phyloP scores from a whole-genome alignment of 2,888 invertebrate species.

The Fragum sueziense region DNA sequence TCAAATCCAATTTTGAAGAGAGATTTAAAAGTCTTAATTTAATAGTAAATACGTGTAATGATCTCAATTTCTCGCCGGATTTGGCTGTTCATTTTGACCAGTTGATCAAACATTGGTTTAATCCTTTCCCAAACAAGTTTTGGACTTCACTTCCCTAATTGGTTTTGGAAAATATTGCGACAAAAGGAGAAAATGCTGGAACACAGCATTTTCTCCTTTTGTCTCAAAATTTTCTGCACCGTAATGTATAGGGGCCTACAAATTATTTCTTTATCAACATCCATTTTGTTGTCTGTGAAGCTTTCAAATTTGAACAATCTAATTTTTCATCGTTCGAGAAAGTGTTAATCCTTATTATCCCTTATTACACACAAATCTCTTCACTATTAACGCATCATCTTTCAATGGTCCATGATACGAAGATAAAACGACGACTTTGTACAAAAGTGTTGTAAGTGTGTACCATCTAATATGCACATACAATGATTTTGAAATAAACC shows the following conservation, averaged over 20 bases:
- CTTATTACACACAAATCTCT: neutral
- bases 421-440: too few relatives aligned
- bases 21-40: neutral
- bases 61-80: neutral
- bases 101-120: constrained; percentile 10
- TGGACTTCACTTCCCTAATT: neutral
- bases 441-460: too few relatives aligned
- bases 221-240: neutral
- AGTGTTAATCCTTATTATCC: neutral
- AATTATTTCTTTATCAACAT: too few relatives aligned
- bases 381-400: neutral
- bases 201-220: neutral
- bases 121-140: neutral
- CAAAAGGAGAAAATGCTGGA: constrained; percentile 4
- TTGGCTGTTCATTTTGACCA: constrained; percentile 4
- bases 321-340: too few relatives aligned
- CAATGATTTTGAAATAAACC: too few relatives aligned
- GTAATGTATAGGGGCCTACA: neutral
- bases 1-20: neutral
- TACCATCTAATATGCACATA: too few relatives aligned
- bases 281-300: too few relatives aligned
- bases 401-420: neutral
- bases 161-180: neutral
- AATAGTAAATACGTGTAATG: neutral
- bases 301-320: too few relatives aligned